phyloP scores from a whole-genome alignment of 2,113 vertebrate genomes.

The Malurus cyaneus region DNA sequence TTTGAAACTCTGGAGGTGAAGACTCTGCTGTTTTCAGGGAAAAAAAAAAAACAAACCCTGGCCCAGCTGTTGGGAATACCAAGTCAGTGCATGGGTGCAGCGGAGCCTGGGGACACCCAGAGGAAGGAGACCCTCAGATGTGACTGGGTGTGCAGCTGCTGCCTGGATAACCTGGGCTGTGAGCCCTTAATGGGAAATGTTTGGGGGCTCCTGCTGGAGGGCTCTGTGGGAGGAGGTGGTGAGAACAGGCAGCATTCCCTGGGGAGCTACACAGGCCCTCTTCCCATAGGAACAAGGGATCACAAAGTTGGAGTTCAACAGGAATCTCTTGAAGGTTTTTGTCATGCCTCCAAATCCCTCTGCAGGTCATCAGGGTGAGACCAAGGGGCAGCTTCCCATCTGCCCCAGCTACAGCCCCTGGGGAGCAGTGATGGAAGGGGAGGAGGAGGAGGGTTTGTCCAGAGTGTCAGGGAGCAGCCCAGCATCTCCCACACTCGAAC shows the following conservation, averaged over 20 bases:
- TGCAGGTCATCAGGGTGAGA: not conserved
- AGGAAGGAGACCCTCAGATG: not conserved
- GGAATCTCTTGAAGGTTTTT: not conserved
- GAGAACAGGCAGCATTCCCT: not conserved
- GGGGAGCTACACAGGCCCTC: not conserved
- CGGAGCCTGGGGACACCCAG: not conserved
- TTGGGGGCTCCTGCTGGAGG: not conserved
- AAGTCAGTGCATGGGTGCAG: not conserved
- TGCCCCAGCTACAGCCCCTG: not conserved
- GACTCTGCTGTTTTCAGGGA: not conserved
- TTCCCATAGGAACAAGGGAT: fast-evolving
- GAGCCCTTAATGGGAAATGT: fast-evolving
- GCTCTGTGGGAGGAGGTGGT: not conserved
- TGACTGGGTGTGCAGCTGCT: not conserved
- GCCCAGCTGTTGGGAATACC: not conserved
- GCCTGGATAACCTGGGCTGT: not conserved
- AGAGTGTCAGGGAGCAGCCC: not conserved
- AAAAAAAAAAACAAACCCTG: not conserved
- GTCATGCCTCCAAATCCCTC: not conserved
- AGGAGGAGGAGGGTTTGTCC: not conserved
- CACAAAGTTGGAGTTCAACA: not conserved
- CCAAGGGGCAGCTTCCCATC: not conserved
- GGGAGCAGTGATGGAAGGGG: not conserved
- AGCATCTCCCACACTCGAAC: not conserved
- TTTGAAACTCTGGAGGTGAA: not conserved